Base-by-base conservation (phyloP, 2,888 invertebrate genomes). In the Athripsodes cinereus region DNA sequence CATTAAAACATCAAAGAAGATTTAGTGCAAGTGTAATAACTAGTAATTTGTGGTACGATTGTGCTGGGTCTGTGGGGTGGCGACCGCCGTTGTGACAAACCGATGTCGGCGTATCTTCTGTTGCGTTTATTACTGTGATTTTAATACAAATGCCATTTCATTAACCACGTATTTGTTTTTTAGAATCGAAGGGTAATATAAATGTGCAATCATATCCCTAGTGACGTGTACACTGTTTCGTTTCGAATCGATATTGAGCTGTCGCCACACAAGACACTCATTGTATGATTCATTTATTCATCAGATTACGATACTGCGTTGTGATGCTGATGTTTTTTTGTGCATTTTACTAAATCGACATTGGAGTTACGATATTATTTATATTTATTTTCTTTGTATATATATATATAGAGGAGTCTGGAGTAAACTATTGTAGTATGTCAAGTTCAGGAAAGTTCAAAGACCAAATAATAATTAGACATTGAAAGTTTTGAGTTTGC, bases 21-120 rank as follows among this genome's bases (percentile, higher is more conserved):
- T 11, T 44, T 40, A 35, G 53, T 56, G 59, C 52, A 20, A 26
- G 49, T 35, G 62, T 58, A 53, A 55, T 59, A 53, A 52, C 31
- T 57, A 57, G 58, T 60, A 65, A 66, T 67, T 57, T 68, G 66
- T 66, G 66, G 66, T 61, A 67, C 66, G 66, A 67, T 67, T 62
- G 63, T 62, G 55, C 63, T 71, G 73, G 66, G 49, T 53, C 48
- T 65, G 66, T 71, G 74, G 78, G 77, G 77, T 80, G 80, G 79
- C 74, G 76, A 79, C 79, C 76, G 74, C 72, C 75, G 72, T 69
- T 69, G 76, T 74, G 78, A 79, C 79, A 80, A 71, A 71, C 69
- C 70, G 69, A 80, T 78, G 74, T 79, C 76, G 74, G 74, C 71
- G 68, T 70, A 69, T 70, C 72, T 70, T 73, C 73, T 60, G 60